phyloP scores from a whole-genome alignment of 2,888 invertebrate species.

The Eristalinus aeneus region DNA sequence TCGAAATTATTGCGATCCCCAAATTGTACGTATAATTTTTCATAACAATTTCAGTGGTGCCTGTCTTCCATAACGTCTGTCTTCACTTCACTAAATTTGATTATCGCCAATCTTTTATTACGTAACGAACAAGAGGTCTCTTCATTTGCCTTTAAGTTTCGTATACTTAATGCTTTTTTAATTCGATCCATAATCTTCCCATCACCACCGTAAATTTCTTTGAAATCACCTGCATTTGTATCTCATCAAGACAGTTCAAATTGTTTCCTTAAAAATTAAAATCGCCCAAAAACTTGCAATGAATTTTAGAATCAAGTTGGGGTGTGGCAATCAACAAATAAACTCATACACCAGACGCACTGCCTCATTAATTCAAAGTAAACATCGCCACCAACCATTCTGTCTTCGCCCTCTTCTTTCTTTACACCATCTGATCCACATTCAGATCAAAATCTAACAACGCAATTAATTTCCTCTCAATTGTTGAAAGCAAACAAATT shows the following conservation, averaged over 20 bases:
- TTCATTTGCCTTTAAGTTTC: too few species aligned
- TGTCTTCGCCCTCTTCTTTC: neutral
- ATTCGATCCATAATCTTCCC: neutral
- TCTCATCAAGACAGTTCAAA: neutral
- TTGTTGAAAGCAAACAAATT: conserved; percentile 1
- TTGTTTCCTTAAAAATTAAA: neutral
- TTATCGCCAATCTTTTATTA: too few species aligned
- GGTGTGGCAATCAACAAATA: neutral
- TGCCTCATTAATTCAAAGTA: neutral
- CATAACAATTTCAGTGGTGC: too few species aligned
- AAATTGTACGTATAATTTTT: too few species aligned
- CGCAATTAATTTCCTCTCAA: conserved; percentile 14
- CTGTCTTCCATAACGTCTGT: too few species aligned
- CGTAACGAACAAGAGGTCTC: too few species aligned
- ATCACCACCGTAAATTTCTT: neutral
- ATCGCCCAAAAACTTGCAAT: neutral
- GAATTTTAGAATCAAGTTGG: neutral
- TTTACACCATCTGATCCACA: conserved; percentile 16
- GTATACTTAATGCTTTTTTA: neutral
- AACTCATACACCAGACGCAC: neutral
- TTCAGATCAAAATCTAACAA: conserved; percentile 27
- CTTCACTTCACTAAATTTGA: too few species aligned
- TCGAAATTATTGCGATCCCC: too few species aligned
- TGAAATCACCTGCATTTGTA: neutral
- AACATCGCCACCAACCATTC: neutral